A percentile compares a stretch with the other conserved stretches of the same genome.
These are phyloP conservation scores for Tauraco hartlaubi DNA, from an alignment of 2,797 vertebrate genomes.

Conservation along the genomic window DNA sequence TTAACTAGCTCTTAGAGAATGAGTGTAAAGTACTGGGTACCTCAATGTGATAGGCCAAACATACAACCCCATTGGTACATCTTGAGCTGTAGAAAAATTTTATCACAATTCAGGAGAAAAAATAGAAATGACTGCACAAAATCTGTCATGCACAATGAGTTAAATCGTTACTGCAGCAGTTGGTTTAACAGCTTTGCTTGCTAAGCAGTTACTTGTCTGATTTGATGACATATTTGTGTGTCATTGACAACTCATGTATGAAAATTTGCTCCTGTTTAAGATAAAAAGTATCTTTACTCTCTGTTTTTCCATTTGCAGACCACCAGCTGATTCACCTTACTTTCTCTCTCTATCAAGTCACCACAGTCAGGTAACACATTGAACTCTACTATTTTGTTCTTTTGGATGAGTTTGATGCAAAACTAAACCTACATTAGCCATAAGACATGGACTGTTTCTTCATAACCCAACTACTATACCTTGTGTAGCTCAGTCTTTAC, in stretches of 20 bases:
- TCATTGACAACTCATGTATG: not conserved
- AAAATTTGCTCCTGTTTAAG: not conserved
- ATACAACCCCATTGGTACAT: not conserved
- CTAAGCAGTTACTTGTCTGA: conserved; percentile 7
- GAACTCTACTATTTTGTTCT: not conserved
- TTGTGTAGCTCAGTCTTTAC: not conserved
- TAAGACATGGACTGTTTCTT: not conserved
- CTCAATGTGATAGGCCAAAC: not conserved
- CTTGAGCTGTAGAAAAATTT: not conserved
- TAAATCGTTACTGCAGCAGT: not conserved
- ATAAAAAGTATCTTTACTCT: not conserved
- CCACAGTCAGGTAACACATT: conserved; percentile 77
- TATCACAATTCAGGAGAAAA: not conserved
- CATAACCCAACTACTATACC: not conserved
- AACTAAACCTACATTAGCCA: not conserved
- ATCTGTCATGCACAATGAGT: not conserved
- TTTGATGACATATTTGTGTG: not conserved
- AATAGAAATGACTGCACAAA: not conserved
- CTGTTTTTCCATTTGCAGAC: conserved; percentile 65
- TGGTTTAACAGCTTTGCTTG: conserved; percentile 44
- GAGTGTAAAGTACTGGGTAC: not conserved
- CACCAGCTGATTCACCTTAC: conserved; percentile 73
- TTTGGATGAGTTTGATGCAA: not conserved
- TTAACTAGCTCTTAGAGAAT: not conserved
- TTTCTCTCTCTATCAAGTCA: conserved; percentile 66